These are phyloP conservation scores for Syrmaticus mikado DNA, from an alignment of 2,113 vertebrate species.

Conservation along the genomic window DNA sequence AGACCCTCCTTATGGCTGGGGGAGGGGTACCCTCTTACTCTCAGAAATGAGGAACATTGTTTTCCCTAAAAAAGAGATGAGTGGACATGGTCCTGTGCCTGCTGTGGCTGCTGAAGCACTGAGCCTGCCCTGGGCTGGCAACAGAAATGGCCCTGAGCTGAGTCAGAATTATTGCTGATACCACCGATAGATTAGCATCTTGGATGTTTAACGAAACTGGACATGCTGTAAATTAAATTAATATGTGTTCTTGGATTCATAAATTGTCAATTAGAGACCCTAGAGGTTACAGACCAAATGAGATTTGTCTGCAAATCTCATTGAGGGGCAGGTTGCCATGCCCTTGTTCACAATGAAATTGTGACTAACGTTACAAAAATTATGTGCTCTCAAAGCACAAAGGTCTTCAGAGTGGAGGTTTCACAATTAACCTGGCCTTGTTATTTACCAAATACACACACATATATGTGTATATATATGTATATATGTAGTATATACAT, in stretches of 20 bases:
- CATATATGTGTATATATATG: no score
- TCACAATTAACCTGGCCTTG: not conserved
- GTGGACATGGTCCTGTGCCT: not conserved
- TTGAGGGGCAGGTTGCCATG: not conserved
- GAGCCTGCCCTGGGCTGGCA: not conserved
- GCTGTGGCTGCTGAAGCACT: not conserved
- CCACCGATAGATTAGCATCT: not conserved
- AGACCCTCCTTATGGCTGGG: not conserved
- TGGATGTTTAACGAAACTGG: not conserved
- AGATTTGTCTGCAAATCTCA: not conserved
- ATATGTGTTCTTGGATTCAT: not conserved
- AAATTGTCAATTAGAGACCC: not conserved
- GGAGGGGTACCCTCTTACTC: not conserved
- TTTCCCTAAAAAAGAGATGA: rapidly evolving
- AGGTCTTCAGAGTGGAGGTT: not conserved
- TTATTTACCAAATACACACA: not conserved
- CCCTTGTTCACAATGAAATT: not conserved
- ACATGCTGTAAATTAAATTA: slow-evolving; percentile 2
- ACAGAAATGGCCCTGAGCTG: not conserved
- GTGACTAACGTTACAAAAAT: not conserved
- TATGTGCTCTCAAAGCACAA: not conserved
- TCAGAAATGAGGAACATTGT: not conserved
- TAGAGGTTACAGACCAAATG: not conserved
- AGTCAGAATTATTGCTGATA: not conserved
- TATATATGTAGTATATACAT: no score